These are phyloP conservation scores for Craniophora ligustri DNA, from an alignment of 2,888 invertebrate species.

Conservation along the genomic window DNA sequence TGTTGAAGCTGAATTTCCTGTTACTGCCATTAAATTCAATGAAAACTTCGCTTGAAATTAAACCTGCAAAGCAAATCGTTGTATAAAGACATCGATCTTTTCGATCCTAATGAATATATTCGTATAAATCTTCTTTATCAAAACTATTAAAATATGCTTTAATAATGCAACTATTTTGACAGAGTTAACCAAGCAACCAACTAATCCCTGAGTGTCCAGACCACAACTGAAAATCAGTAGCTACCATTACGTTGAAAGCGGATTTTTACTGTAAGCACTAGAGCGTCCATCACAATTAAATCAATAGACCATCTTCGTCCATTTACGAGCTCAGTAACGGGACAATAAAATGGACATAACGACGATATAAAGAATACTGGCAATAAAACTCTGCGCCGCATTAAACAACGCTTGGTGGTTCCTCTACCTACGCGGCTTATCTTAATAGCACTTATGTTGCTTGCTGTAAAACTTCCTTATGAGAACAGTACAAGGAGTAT, in stretches of 20 bases:
- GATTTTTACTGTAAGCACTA: conserved; percentile 4
- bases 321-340: conserved; percentile 35
- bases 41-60: not conserved
- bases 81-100: no score
- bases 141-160: no score
- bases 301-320: conserved; percentile 29
- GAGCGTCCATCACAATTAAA: conserved; percentile 33
- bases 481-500: conserved; percentile 7
- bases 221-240: no score
- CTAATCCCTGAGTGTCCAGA: no score
- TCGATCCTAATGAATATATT: no score
- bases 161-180: no score
- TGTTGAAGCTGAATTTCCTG: not conserved
- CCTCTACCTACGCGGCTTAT: conserved; percentile 26
- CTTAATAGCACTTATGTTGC: conserved; percentile 35
- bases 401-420: conserved; percentile 38
- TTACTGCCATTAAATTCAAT: not conserved
- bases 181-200: no score
- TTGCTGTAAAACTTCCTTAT: conserved; percentile 23
- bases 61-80: no score
- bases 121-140: no score
- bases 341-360: conserved; percentile 41
- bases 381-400: conserved; percentile 41
- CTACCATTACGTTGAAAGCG: not conserved
- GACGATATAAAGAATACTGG: conserved; percentile 40